Evolutionary conservation across 2,797 vertebrate species (phyloP).

Genomic region (Xerus rutilus): DNA sequence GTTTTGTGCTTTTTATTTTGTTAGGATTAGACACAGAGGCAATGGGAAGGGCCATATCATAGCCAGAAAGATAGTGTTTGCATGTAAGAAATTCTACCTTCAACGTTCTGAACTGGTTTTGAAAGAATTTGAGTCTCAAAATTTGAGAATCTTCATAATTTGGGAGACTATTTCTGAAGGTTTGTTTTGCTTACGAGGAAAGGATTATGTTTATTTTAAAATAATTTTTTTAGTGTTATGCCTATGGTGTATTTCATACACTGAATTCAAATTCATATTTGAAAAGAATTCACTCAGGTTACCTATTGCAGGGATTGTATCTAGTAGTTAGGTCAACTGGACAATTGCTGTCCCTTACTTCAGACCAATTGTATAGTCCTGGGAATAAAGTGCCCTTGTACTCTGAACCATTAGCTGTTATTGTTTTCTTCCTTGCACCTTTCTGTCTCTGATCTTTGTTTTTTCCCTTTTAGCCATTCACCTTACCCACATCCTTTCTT

Average conservation of each 20-base stretch:
- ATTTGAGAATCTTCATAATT: not conserved
- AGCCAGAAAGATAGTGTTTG: not conserved
- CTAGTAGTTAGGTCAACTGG: not conserved
- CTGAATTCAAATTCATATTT: not conserved
- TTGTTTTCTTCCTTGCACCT: not conserved
- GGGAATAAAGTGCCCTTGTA: not conserved
- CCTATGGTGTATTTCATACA: not conserved
- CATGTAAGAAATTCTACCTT: not conserved
- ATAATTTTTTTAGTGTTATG: not conserved
- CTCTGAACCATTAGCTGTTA: not conserved
- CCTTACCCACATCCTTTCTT: not conserved
- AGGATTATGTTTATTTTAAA: not conserved
- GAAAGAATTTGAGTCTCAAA: not conserved
- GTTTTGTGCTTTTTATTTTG: not conserved
- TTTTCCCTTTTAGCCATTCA: not conserved
- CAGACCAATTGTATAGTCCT: not conserved
- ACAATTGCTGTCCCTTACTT: slow-evolving; percentile 11
- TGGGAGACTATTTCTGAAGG: not conserved
- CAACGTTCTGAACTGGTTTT: not conserved
- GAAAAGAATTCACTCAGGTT: not conserved
- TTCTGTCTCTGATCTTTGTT: not conserved
- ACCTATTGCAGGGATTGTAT: not conserved
- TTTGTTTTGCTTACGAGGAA: not conserved
- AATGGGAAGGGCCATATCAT: not conserved
- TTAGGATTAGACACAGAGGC: not conserved